Base-by-base conservation (phyloP, 1,140 invertebrate species). In the Drosophila paulistorum region DNA sequence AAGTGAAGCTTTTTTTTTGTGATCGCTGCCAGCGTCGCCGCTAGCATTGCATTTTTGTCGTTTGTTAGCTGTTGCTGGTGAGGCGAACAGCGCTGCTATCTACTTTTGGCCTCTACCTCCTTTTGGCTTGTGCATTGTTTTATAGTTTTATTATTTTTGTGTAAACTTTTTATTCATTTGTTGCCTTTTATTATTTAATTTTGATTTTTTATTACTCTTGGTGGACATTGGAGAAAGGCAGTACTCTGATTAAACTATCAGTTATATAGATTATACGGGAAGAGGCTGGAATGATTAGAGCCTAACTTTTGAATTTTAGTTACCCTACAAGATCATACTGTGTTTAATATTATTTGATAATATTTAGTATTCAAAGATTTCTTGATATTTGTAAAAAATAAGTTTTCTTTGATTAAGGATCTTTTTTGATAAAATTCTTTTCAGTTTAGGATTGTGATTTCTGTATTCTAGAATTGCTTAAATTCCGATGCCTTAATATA, bases 41-140 rank as follows among this genome's bases (percentile, higher is more conserved):
- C 57, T 26, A 23, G 17, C 41, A 41, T 57, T 68, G 71, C 58
- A 57, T 61, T 62, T 68, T 55, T 58, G 63, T 71, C 74, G 77
- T 82, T 37, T 51, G 39, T 20, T 39, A 55, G 48, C 42, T 65
- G 65, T 20, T 33, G 33, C 30, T 7, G 30, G 5, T 30, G 30
- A 30, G 30, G 30, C n/a, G 10, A 6, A 14, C 23, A 65, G 39
- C 35, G 64, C 59, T 76, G 74, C 68, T 83, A 76, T 79, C 81
- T 82, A 74, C 77, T 84, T 83, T 89, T 89, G 89, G 84, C 84
- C 84, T 89, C 84, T 85, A 89, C 84, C 84, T 89, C 84, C 84
- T 89, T 89, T 89, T 77, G 60, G 65, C 71, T 71, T 81, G 65
- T 81, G 81, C 77, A 89, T 89, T 89, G 84, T 89, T 89, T 84